These are phyloP conservation scores for Tachina fera DNA, from an alignment of 2,888 invertebrate species.

Conservation along the genomic window DNA sequence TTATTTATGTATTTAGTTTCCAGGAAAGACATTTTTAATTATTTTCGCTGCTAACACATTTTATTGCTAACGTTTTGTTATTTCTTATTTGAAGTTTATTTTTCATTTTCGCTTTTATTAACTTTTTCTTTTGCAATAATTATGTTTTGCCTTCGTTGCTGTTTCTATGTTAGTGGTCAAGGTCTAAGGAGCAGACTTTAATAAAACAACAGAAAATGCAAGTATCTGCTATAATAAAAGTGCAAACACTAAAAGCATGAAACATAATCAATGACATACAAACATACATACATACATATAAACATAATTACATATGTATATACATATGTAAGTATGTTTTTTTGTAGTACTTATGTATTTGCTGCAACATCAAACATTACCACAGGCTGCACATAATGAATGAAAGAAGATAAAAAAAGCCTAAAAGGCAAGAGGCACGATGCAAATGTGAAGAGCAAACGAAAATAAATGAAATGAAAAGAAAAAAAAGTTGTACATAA, in stretches of 20 bases:
- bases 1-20: background rate
- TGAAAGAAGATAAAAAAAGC: slow-evolving; percentile 66
- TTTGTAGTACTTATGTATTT: no score
- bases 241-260: slow-evolving; percentile 57
- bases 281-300: background rate
- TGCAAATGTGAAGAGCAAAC: slow-evolving; percentile 43
- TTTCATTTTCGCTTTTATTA: slow-evolving; percentile 44
- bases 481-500: slow-evolving; percentile 72
- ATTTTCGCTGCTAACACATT: slow-evolving; percentile 7
- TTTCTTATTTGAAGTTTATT: background rate
- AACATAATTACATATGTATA: slow-evolving; percentile 15
- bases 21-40: background rate
- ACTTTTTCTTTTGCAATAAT: background rate
- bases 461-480: slow-evolving; percentile 71
- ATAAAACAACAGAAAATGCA: slow-evolving; percentile 56
- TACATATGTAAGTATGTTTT: background rate
- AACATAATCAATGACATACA: slow-evolving; percentile 18
- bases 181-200: slow-evolving; percentile 81
- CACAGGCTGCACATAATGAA: slow-evolving; percentile 66
- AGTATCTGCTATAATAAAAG: slow-evolving; percentile 73
- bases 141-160: slow-evolving; percentile 63
- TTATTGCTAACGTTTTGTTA: slow-evolving; percentile 25
- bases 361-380: slow-evolving; percentile 45
- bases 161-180: slow-evolving; percentile 82
- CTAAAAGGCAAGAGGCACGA: slow-evolving; percentile 51